Evolutionary conservation across 2,797 vertebrate species (phyloP), one percentile per base, ranked within the genome.

Genomic region (Pelodytes ibericus): DNA sequence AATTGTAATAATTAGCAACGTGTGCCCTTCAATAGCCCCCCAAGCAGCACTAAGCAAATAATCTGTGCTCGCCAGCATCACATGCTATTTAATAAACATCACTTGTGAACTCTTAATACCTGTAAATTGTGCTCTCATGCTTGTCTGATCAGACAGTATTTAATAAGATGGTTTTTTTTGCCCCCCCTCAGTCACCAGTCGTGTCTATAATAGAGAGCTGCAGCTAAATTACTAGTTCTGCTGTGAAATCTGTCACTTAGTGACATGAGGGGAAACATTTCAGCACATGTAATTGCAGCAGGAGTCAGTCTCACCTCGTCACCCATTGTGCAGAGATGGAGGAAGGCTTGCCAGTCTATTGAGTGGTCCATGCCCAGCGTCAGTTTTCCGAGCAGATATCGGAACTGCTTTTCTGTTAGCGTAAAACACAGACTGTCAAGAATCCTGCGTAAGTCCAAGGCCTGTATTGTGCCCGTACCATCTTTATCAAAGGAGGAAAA

Each of bases 401-500:
- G 88, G 71, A 89, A 91, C 61, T 90, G 83, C 18, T 60, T 83
- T 4, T 89, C 87, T 3, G 86, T 84, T 9, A 89, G 85, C 11
- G 82, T 83, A 72, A 85, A 77, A 26, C 87, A 91, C 80, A 92
- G 90, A 47, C 83, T 80, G 76, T 88, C 86, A 67, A 93, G 80
- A 1, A 91, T 86, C 53, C 83, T 75, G 2, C 1, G 41, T 69
- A 94, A 91, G 44, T 91, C 87, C 15, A 80, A 26, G 11, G 72
- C 31, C 44, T 85, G 83, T n/a, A 89, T 71, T 53, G 79, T 36
- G 8, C 90, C 87, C 0, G 64, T 88, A 41, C 79, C 81, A 26
- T 86, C 83, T 79, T 85, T 85, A 79, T 89, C 88, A 79, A 91
- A 82, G 0, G 86, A 59, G 73, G 82, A 84, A 82, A 93, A 93